These are phyloP conservation scores for Australoheros scitulus DNA, from an alignment of 2,113 vertebrate genomes.

Conservation along the genomic window DNA sequence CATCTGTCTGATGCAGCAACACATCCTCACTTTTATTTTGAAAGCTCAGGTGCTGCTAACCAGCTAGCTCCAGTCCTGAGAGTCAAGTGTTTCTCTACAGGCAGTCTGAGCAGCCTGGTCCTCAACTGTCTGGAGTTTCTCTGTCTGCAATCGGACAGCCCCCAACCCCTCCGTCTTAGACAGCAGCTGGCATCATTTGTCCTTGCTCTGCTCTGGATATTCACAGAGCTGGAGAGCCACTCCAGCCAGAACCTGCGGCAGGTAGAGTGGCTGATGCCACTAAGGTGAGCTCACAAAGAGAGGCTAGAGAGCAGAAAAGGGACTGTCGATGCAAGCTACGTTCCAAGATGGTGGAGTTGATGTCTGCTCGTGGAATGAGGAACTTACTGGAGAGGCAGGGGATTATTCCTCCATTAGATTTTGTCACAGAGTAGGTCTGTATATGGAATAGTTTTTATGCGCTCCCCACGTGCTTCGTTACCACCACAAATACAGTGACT, in stretches of 20 bases:
- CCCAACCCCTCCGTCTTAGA: neutral
- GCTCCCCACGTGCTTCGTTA: neutral
- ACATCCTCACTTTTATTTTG: neutral
- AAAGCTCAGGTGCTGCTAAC: neutral
- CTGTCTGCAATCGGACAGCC: neutral
- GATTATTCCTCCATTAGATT: neutral
- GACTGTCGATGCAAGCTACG: neutral
- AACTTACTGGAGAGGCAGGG: neutral
- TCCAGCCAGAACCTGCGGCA: neutral
- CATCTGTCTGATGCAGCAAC: neutral
- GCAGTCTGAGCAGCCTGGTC: too few species aligned
- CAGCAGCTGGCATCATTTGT: neutral
- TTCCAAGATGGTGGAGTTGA: neutral
- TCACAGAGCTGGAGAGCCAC: neutral
- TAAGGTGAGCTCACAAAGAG: neutral
- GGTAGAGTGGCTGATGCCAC: neutral
- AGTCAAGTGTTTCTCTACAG: neutral
- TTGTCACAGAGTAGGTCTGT: constrained; percentile 3
- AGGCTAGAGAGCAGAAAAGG: neutral
- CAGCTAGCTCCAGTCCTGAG: neutral
- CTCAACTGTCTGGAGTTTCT: neutral
- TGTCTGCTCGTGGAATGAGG: neutral
- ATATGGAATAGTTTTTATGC: neutral
- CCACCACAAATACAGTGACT: neutral
- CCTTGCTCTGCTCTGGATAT: neutral